phyloP scores from a whole-genome alignment of 2,113 vertebrate species.

The Procavia capensis region DNA sequence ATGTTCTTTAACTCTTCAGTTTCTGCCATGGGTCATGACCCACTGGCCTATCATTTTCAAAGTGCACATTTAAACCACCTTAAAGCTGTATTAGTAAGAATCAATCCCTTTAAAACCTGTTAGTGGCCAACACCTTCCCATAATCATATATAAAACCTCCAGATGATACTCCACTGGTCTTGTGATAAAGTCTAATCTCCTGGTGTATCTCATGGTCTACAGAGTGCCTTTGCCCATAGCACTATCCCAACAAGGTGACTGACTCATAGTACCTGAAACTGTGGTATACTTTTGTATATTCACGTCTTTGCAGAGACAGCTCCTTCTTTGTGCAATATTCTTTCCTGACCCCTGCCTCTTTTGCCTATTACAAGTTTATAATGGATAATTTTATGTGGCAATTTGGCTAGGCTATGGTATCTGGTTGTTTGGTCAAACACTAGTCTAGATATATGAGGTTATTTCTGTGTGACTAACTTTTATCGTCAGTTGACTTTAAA shows the following conservation, averaged over 20 bases:
- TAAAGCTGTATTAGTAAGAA: not conserved
- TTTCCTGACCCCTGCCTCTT: not conserved
- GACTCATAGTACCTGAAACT: not conserved
- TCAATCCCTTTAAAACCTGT: not conserved
- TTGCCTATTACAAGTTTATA: not conserved
- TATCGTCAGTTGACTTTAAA: not conserved
- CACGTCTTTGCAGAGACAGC: not conserved
- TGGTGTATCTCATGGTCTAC: too few species aligned
- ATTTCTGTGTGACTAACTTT: not conserved
- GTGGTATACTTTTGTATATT: rapidly evolving
- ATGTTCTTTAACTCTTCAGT: not conserved
- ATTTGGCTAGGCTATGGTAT: not conserved
- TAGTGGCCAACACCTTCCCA: not conserved
- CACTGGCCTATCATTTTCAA: not conserved
- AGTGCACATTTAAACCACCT: not conserved
- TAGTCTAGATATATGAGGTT: not conserved
- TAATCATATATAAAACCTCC: not conserved
- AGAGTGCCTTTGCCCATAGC: not conserved
- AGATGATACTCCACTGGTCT: too few species aligned
- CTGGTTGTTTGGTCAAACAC: not conserved
- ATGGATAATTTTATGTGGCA: not conserved
- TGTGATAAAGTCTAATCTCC: not conserved
- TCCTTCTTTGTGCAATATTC: not conserved
- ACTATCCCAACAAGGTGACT: not conserved
- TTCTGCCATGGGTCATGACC: not conserved